phyloP scores from a whole-genome alignment of 2,113 vertebrate genomes.

The Gnathonemus longibarbis region DNA sequence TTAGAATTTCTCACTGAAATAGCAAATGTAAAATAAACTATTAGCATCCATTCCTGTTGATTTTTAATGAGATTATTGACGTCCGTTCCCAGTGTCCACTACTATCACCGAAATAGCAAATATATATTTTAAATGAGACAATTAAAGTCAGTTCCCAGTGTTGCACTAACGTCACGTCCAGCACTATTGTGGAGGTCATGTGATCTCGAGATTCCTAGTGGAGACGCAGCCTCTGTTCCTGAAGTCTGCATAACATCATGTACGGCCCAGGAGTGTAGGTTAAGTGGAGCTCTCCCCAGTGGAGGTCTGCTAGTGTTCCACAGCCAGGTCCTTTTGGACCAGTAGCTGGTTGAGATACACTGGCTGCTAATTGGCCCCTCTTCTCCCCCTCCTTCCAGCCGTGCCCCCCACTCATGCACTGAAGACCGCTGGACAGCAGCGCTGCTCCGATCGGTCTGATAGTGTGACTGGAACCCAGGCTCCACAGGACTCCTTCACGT shows the following conservation, averaged over 20 bases:
- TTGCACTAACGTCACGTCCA: background rate
- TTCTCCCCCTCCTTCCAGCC: slow-evolving; percentile 13
- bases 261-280: background rate
- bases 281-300: background rate
- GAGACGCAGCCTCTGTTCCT: background rate
- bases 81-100: background rate
- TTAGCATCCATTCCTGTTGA: background rate
- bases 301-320: background rate
- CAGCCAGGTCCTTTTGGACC: background rate
- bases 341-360: background rate
- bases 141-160: background rate
- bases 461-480: background rate
- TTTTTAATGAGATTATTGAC: background rate
- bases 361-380: background rate
- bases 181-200: background rate
- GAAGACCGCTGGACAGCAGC: background rate
- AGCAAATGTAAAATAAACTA: background rate
- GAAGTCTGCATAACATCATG: background rate
- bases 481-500: background rate
- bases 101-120: background rate
- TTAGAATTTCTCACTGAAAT: background rate
- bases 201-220: background rate
- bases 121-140: background rate
- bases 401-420: slow-evolving; percentile 7
- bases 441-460: background rate